Conservation (phyloP, 2,113 vertebrate species). For the Pandion haliaetus region DNA sequence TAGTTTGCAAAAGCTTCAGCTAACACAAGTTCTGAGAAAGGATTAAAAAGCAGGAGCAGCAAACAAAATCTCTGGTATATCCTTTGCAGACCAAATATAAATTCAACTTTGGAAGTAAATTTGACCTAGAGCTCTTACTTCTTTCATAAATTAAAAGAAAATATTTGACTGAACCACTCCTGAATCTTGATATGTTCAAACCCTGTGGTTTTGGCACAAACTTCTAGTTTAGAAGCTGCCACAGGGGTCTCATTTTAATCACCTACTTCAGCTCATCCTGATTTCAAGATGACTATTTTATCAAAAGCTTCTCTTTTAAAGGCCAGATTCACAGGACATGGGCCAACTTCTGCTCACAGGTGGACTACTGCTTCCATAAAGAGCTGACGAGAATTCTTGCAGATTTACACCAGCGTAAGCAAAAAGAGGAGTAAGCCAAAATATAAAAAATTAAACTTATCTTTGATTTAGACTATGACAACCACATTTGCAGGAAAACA, state of each 20-base stretch:
- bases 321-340: background rate
- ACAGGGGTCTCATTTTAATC: background rate
- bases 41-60: conserved; percentile 1
- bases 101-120: conserved; percentile 2
- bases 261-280: background rate
- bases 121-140: background rate
- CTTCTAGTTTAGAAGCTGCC: background rate
- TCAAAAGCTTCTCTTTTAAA: background rate
- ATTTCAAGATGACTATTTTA: background rate
- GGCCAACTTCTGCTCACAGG: background rate
- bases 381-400: background rate
- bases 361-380: background rate
- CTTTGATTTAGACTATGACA: background rate
- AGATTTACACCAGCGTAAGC: background rate
- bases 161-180: background rate
- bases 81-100: background rate
- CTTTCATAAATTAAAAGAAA: conserved; percentile 34
- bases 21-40: background rate
- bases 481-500: background rate
- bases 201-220: background rate
- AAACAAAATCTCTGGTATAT: background rate
- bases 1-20: background rate
- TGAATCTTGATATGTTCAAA: background rate
- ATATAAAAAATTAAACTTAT: background rate
- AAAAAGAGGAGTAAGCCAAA: background rate